Conservation (phyloP, 2,797 vertebrate species). For the Microctenopoma lineatum region DNA sequence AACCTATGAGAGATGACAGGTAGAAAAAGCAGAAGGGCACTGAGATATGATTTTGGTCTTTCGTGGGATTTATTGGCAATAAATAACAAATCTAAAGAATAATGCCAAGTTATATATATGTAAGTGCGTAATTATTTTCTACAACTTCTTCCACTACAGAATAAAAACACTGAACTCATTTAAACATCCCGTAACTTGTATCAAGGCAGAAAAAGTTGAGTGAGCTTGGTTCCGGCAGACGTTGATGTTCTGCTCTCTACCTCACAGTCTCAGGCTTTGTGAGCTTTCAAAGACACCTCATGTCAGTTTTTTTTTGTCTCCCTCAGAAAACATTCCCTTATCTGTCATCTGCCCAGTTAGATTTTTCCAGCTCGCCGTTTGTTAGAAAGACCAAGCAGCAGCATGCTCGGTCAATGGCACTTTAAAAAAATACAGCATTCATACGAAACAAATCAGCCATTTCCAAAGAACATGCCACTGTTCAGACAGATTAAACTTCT, state of each 20-base stretch:
- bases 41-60: not conserved
- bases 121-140: conserved; percentile 19
- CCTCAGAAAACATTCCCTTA: conserved; percentile 74
- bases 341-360: conserved; percentile 77
- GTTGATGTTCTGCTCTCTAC: conserved; percentile 62
- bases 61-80: not conserved
- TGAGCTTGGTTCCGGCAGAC: conserved; percentile 42
- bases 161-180: conserved; percentile 18
- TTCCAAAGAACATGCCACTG: conserved; percentile 75
- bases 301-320: conserved; percentile 67
- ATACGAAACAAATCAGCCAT: conserved; percentile 77
- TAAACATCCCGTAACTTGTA: conserved; percentile 49
- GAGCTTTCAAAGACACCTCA: conserved; percentile 71
- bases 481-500: conserved; percentile 69
- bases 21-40: too few relatives aligned
- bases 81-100: not conserved
- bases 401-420: conserved; percentile 63
- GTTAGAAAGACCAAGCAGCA: conserved; percentile 63
- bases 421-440: conserved; percentile 38
- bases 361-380: conserved; percentile 65
- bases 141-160: conserved; percentile 20
- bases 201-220: conserved; percentile 49
- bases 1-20: too few relatives aligned
- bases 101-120: not conserved
- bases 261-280: conserved; percentile 61